Conservation (phyloP, 1,140 invertebrate species). For the Pteromalus puparum region DNA sequence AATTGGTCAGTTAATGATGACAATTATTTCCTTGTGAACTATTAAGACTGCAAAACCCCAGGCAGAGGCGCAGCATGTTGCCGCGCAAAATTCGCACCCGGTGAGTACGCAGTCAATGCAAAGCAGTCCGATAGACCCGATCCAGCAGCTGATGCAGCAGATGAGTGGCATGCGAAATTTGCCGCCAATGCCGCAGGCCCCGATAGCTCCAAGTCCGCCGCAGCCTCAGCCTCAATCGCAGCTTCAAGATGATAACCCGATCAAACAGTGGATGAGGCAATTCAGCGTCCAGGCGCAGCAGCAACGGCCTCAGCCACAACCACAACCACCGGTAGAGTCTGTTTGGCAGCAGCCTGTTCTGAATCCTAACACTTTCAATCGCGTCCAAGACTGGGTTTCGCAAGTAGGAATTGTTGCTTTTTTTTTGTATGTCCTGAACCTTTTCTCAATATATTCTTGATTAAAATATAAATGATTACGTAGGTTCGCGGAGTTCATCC, state of each 20-base stretch:
- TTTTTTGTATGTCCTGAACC: background rate
- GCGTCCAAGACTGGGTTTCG: slow-evolving; percentile 69
- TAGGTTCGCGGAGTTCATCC: slow-evolving; percentile 68
- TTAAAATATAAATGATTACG: background rate
- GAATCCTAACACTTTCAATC: slow-evolving; percentile 63
- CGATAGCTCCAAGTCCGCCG: slow-evolving; percentile 57
- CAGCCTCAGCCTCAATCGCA: slow-evolving; percentile 55
- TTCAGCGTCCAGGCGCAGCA: slow-evolving; percentile 65
- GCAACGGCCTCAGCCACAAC: slow-evolving; percentile 68
- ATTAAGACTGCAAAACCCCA: slow-evolving; percentile 67
- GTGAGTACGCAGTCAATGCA: slow-evolving; percentile 52
- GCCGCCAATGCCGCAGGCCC: slow-evolving; percentile 67
- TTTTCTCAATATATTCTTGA: background rate
- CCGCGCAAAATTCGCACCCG: slow-evolving; percentile 64
- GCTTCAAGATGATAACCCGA: slow-evolving; percentile 72
- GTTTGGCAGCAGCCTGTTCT: background rate
- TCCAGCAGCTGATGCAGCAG: slow-evolving; percentile 76
- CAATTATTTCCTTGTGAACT: background rate
- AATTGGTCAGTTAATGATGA: background rate
- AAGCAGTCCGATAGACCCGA: slow-evolving; percentile 70
- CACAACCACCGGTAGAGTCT: slow-evolving; percentile 57
- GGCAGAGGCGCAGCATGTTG: slow-evolving; percentile 63
- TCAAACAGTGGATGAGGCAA: slow-evolving; percentile 75
- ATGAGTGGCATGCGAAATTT: slow-evolving; percentile 74
- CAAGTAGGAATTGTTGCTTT: slow-evolving; percentile 60